These are phyloP conservation scores for Pristiophorus japonicus DNA, from an alignment of 2,113 vertebrate genomes.

Conservation along the genomic window DNA sequence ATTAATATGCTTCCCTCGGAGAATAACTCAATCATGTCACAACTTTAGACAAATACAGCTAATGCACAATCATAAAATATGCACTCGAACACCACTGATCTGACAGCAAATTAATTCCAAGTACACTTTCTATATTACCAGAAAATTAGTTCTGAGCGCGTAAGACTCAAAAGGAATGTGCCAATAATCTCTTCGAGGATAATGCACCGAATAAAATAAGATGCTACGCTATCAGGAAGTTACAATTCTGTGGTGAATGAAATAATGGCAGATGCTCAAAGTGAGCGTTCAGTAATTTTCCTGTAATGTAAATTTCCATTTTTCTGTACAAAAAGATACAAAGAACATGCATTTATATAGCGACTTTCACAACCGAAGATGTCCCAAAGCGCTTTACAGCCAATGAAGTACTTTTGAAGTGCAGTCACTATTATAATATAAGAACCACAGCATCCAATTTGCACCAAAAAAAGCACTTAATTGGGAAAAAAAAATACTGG, in stretches of 20 bases:
- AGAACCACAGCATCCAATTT: neutral
- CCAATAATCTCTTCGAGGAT: conserved; percentile 78
- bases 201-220: conserved; percentile 68
- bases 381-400: neutral
- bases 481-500: no score
- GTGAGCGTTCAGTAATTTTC: no score
- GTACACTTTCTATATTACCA: conserved; percentile 77
- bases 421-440: neutral
- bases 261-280: neutral
- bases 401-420: neutral
- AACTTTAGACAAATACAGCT: conserved; percentile 90
- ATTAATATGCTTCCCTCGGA: conserved; percentile 90
- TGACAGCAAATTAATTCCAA: conserved; percentile 81
- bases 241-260: conserved; percentile 55
- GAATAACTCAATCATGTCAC: conserved; percentile 85
- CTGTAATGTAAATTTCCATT: neutral
- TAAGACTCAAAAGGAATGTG: conserved; percentile 74
- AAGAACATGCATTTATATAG: neutral
- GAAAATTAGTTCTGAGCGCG: conserved; percentile 79
- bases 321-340: neutral
- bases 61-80: conserved; percentile 96
- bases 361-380: neutral
- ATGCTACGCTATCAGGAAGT: conserved; percentile 66
- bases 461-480: neutral
- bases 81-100: conserved; percentile 78